These are phyloP conservation scores for Fratercula arctica DNA, from an alignment of 2,797 vertebrate species.

Conservation along the genomic window DNA sequence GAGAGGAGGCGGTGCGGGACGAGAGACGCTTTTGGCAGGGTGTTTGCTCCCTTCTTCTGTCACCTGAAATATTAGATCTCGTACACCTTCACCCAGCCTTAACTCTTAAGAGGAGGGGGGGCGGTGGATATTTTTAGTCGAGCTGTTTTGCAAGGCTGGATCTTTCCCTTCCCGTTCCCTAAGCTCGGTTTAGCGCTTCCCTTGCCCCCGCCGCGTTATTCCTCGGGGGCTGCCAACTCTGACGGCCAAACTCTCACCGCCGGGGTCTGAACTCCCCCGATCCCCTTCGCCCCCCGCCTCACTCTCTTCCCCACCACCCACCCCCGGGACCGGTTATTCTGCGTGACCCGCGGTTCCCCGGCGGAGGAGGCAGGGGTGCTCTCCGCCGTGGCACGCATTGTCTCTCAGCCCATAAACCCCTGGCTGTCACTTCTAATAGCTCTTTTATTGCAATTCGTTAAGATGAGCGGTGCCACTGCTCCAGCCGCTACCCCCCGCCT, in stretches of 20 bases:
- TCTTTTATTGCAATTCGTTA: neutral
- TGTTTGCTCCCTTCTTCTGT: neutral
- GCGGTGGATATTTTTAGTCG: neutral
- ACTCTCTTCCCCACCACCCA: neutral
- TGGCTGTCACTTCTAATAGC: constrained; percentile 8
- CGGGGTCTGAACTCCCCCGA: neutral
- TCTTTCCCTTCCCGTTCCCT: neutral
- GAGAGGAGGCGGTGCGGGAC: neutral
- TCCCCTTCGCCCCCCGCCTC: no score
- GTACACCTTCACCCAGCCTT: neutral
- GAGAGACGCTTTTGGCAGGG: neutral
- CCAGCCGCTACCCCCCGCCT: neutral
- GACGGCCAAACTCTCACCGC: neutral
- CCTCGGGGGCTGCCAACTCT: neutral
- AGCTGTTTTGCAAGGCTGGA: neutral
- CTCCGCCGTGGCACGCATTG: neutral
- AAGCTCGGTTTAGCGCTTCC: neutral
- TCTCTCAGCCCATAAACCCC: neutral
- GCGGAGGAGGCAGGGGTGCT: neutral
- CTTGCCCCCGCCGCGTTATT: neutral
- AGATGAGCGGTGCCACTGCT: neutral
- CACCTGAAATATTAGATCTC: constrained; percentile 9
- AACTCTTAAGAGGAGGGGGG: neutral
- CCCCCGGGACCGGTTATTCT: neutral
- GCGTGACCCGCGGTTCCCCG: neutral